Evolutionary conservation across 2,113 vertebrate species (phyloP), one percentile per base, ranked within the genome.

Genomic region (Eudyptes chrysolophus): DNA sequence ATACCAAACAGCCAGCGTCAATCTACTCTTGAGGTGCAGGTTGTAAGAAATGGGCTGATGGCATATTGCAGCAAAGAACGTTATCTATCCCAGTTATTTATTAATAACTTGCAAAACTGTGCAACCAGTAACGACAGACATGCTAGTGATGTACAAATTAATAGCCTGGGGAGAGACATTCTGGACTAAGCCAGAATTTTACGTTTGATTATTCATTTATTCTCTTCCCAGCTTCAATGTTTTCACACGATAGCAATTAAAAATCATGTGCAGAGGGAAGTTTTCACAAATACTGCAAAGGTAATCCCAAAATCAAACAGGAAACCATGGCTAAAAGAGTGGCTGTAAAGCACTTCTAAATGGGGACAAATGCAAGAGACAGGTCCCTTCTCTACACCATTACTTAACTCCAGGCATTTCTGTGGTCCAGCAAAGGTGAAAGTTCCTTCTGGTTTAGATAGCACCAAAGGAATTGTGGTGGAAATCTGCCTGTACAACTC

Each of bases 81-180:
- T 52, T 69, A 34, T 32, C 25, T 49, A 4, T 85, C 30, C 51
- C 78, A 84, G 96, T 97, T 97, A 97, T 92, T 96, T 89, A 97
- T 97, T 97, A 97, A 97, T 93, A 75, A 82, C 61, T 46, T 68
- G 27, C 40, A 94, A 84, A 91, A 61, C 16, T 1, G 2, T 76
- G 40, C 49, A 87, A 76, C 44, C 77, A 76, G 6, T 72, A 44
- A 22, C 15, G 38, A 68, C 52, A 30, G 48, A 27, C 32, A 7
- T 48, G 61, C 5, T 74, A 48, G 24, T 55, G 44, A 76, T 84
- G 44, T 5, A 34, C 26, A 62, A 5, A 49, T 16, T 34, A 54
- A 78, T 60, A 48, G 5, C 38, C 48, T 8, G 16, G 9, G 18
- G 34, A 84, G 32, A 74, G 7, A 38, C 6, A 71, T 70, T 77